Conservation (phyloP, 2,113 vertebrate genomes). For the Serilophus lunatus region DNA sequence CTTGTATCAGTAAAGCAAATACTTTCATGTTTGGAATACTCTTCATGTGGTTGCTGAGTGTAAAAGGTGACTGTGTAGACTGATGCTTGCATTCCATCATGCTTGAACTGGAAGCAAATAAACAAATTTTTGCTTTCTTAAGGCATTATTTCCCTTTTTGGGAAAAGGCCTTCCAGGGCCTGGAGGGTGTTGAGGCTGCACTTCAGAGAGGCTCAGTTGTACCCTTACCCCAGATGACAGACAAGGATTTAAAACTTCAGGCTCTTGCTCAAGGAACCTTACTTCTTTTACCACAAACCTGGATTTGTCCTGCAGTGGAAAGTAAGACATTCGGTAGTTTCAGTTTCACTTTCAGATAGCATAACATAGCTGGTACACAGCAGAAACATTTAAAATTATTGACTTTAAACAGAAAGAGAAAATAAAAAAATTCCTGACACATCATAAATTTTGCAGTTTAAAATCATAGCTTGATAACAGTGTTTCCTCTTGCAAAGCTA, state of each 20-base stretch:
- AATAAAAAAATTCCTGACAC: background rate
- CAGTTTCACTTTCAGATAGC: background rate
- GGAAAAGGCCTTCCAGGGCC: background rate
- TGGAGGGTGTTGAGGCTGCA: background rate
- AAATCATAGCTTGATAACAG: background rate
- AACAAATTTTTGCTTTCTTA: background rate
- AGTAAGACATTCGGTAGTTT: background rate
- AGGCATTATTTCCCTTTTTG: background rate
- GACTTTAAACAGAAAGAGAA: background rate
- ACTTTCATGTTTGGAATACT: background rate
- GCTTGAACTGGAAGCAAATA: background rate
- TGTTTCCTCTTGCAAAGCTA: background rate
- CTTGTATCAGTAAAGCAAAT: background rate
- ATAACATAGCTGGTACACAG: background rate
- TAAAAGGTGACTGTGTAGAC: background rate
- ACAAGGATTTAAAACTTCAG: background rate
- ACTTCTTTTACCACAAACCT: background rate
- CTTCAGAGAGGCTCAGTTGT: background rate
- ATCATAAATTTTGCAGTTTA: background rate
- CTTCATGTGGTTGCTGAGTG: background rate
- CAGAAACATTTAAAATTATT: background rate
- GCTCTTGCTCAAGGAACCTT: background rate
- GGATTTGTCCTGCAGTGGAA: background rate
- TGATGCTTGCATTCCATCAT: background rate
- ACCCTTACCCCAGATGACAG: background rate